Conservation (phyloP, 2,113 vertebrate species). For the Crypturellus undulatus region DNA sequence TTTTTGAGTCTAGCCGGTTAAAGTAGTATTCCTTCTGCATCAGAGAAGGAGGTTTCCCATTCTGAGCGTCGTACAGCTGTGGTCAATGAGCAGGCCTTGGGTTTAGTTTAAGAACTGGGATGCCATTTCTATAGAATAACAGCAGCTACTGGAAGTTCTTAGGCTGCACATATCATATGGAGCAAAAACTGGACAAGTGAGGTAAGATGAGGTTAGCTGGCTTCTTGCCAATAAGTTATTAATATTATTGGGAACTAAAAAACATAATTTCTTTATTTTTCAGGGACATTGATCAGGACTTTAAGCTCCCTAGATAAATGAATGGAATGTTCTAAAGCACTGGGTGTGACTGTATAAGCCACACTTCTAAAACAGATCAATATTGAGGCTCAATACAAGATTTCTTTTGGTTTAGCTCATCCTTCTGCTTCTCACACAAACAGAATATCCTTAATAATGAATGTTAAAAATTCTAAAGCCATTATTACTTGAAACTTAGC, state of each 20-base stretch:
- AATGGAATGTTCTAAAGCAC: neutral
- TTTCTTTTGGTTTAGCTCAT: neutral
- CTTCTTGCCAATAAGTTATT: neutral
- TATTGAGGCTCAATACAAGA: neutral
- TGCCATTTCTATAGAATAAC: neutral
- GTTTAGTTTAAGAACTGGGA: neutral
- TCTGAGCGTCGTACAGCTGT: neutral
- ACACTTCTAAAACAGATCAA: neutral
- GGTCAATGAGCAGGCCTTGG: neutral
- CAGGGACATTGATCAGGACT: neutral
- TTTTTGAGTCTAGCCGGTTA: neutral
- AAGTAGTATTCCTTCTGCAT: neutral
- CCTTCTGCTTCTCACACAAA: neutral
- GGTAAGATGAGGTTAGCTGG: neutral
- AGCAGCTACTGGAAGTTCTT: neutral
- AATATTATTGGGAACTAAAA: accelerated
- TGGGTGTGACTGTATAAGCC: neutral
- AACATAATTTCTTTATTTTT: neutral
- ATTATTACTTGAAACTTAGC: neutral
- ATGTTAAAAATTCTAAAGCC: neutral
- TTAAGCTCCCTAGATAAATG: neutral
- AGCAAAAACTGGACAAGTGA: neutral
- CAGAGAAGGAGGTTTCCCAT: neutral
- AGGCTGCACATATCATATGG: neutral
- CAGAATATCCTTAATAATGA: neutral